Percentiles rank a stretch among this genome's conserved stretches.
Conservation (phyloP, 2,797 vertebrate species). For the Lagorchestes hirsutus region DNA sequence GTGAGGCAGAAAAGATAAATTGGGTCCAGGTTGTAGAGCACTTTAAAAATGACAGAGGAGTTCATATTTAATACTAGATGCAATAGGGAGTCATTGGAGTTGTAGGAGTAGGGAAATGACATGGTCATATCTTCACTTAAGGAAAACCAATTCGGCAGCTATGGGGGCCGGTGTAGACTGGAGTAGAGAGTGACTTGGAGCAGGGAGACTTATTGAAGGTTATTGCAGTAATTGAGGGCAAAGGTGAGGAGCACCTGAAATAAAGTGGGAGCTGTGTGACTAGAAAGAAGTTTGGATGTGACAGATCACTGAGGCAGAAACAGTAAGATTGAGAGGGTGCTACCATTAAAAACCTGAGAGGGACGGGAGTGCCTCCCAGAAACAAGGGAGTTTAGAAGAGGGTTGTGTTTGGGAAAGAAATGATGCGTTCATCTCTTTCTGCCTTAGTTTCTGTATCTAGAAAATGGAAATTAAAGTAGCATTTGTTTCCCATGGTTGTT, state of each 20-base stretch:
- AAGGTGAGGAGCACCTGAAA: neutral
- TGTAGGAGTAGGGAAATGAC: neutral
- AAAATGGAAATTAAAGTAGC: too few relatives aligned
- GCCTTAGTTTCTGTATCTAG: too few relatives aligned
- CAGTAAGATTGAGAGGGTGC: neutral
- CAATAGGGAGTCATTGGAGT: neutral
- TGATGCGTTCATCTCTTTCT: neutral
- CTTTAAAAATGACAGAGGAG: neutral
- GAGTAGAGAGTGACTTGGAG: neutral
- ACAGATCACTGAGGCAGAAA: neutral
- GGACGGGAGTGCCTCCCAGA: too few relatives aligned
- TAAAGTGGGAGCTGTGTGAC: neutral
- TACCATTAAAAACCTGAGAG: neutral
- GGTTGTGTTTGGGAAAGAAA: neutral
- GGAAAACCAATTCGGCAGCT: neutral
- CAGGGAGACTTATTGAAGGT: too few relatives aligned
- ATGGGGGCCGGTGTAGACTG: neutral
- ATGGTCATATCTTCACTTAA: neutral
- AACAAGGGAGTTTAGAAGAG: neutral
- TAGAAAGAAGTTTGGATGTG: neutral
- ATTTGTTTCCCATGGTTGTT: neutral
- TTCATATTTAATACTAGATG: neutral
- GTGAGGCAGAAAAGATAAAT: neutral
- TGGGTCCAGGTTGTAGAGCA: neutral
- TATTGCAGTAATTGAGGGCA: neutral